phyloP scores from a whole-genome alignment of 2,888 invertebrate species.

The Thecocarcelia acutangulata region DNA sequence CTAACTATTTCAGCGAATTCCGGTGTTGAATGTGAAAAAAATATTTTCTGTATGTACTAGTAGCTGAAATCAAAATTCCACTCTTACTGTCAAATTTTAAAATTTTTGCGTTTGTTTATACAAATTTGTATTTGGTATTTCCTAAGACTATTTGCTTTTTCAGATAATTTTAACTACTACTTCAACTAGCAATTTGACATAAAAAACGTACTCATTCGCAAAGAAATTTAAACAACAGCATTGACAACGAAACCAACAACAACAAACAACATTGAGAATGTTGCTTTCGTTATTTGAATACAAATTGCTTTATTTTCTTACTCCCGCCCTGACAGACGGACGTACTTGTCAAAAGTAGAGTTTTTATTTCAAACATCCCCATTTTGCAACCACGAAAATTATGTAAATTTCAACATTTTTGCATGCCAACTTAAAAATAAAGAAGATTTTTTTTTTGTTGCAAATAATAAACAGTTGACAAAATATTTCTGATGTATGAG shows the following conservation, averaged over 20 bases:
- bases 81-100: not conserved
- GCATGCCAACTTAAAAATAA: slow-evolving; percentile 61
- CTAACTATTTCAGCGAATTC: no score
- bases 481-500: slow-evolving; percentile 39
- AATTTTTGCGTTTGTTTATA: not conserved
- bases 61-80: not conserved
- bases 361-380: slow-evolving; percentile 36
- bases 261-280: slow-evolving; percentile 60
- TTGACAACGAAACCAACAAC: slow-evolving; percentile 34
- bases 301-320: slow-evolving; percentile 79
- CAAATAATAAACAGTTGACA: slow-evolving; percentile 61
- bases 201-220: slow-evolving; percentile 60
- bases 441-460: slow-evolving; percentile 25
- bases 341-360: slow-evolving; percentile 34
- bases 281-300: slow-evolving; percentile 81
- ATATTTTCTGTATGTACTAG: no score
- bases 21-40: no score
- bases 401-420: slow-evolving; percentile 61
- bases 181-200: slow-evolving; percentile 48
- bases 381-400: slow-evolving; percentile 39
- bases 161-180: slow-evolving; percentile 46
- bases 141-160: slow-evolving; percentile 39
- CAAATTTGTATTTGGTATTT: slow-evolving; percentile 50
- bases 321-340: slow-evolving; percentile 47
- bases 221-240: slow-evolving; percentile 61